Evolutionary conservation across 2,113 vertebrate genomes (phyloP).

Genomic region (Casuarius casuarius): DNA sequence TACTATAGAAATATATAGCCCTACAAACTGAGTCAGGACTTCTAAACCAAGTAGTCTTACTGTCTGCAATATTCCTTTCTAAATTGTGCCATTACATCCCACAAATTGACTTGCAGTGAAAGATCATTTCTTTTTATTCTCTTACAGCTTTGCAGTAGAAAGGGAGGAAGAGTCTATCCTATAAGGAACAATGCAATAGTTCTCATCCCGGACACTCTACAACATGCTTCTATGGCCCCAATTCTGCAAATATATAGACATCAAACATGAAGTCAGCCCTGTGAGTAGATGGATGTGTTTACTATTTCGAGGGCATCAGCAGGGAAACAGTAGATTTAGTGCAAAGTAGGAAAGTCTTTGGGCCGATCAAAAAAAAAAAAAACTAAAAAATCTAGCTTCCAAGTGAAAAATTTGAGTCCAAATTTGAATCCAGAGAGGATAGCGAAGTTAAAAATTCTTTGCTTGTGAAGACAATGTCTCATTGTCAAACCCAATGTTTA

Average conservation of each 20-base stretch:
- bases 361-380: neutral
- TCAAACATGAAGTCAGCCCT: neutral
- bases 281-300: neutral
- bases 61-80: slow-evolving; percentile 54
- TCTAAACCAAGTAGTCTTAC: slow-evolving; percentile 38
- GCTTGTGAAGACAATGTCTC: neutral
- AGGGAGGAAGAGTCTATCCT: neutral
- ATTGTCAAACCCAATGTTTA: neutral
- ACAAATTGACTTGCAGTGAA: slow-evolving; percentile 67
- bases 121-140: slow-evolving; percentile 62
- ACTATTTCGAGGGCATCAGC: neutral
- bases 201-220: neutral
- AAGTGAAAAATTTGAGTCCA: neutral
- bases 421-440: neutral
- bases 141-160: slow-evolving; percentile 17
- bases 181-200: neutral
- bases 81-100: slow-evolving; percentile 44
- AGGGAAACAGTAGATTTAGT: neutral
- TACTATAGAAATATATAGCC: slow-evolving; percentile 21
- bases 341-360: neutral
- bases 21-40: slow-evolving; percentile 36
- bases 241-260: neutral
- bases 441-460: neutral
- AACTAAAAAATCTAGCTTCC: neutral
- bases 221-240: neutral